These are phyloP conservation scores for Zaprionus lineosus DNA, from an alignment of 2,888 invertebrate species.

Conservation along the genomic window DNA sequence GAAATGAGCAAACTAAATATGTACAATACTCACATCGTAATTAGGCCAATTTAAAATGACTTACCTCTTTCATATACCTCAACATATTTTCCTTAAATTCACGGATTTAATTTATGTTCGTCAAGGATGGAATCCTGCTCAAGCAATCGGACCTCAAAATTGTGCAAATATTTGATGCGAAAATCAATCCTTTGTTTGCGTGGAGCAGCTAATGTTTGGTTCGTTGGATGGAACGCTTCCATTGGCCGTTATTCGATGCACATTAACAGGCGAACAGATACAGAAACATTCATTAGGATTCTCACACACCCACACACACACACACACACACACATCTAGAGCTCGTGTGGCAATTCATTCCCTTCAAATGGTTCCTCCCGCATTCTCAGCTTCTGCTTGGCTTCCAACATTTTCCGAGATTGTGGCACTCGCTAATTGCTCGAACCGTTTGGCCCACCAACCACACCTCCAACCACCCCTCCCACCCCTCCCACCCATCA, in stretches of 20 bases:
- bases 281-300: conserved; percentile 23
- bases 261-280: background rate
- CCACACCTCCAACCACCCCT: conserved; percentile 25
- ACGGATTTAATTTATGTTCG: too few species aligned
- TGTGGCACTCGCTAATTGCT: conserved; percentile 73
- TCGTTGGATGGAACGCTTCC: background rate
- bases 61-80: too few species aligned
- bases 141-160: too few species aligned
- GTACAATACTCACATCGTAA: too few species aligned
- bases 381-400: conserved; percentile 57
- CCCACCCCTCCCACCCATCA: too few species aligned
- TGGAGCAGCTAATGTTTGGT: too few species aligned
- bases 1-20: too few species aligned
- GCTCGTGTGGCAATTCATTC: conserved; percentile 43
- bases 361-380: conserved; percentile 41
- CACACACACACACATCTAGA: background rate
- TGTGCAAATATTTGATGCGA: too few species aligned
- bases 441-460: conserved; percentile 41
- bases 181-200: too few species aligned
- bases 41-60: too few species aligned
- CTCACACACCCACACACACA: background rate
- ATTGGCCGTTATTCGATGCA: conserved; percentile 2
- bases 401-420: conserved; percentile 64
- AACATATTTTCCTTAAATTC: too few species aligned
- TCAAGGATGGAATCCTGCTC: too few species aligned